Percentiles rank a stretch among this genome's conserved stretches.
Conservation (phyloP, 2,888 invertebrate species). For the Aspidiotus destructor region DNA sequence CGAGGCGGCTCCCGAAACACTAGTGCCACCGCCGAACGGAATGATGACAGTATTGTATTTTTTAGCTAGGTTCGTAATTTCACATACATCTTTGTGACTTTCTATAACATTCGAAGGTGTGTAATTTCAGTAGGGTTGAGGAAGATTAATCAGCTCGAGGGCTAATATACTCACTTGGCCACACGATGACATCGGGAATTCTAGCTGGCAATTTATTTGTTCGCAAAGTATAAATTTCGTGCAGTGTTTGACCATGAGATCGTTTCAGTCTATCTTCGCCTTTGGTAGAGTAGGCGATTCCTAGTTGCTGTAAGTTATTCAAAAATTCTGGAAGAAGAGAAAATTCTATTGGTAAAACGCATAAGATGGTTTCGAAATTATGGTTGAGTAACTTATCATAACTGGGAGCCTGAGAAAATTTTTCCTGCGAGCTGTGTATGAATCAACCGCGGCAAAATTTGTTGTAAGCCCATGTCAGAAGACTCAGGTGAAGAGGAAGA, state of each 20-base stretch:
- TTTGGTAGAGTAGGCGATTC: constrained; percentile 56
- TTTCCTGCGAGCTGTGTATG: neutral
- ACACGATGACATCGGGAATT: constrained; percentile 87
- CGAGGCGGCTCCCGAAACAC: constrained; percentile 76
- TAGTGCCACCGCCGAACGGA: constrained; percentile 91
- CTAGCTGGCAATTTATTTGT: constrained; percentile 51
- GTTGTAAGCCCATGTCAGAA: too few species aligned
- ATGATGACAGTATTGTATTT: constrained; percentile 70
- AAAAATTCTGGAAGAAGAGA: constrained; percentile 45
- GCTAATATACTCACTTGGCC: constrained; percentile 62
- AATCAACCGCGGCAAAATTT: too few species aligned
- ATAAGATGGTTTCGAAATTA: neutral
- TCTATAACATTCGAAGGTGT: constrained; percentile 39
- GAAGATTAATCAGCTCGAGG: neutral
- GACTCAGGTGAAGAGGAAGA: too few species aligned
- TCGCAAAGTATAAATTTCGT: constrained; percentile 73
- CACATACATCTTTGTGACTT: constrained; percentile 73
- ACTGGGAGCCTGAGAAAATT: too few species aligned
- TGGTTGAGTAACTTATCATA: too few species aligned
- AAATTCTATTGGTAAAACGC: neutral
- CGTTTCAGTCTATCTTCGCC: constrained; percentile 77
- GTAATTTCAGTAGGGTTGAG: neutral
- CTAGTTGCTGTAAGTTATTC: constrained; percentile 48
- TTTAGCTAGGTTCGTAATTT: constrained; percentile 65
- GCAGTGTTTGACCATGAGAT: constrained; percentile 85